These are phyloP conservation scores for Paratilapia polleni DNA, from an alignment of 2,113 vertebrate species.

Conservation along the genomic window DNA sequence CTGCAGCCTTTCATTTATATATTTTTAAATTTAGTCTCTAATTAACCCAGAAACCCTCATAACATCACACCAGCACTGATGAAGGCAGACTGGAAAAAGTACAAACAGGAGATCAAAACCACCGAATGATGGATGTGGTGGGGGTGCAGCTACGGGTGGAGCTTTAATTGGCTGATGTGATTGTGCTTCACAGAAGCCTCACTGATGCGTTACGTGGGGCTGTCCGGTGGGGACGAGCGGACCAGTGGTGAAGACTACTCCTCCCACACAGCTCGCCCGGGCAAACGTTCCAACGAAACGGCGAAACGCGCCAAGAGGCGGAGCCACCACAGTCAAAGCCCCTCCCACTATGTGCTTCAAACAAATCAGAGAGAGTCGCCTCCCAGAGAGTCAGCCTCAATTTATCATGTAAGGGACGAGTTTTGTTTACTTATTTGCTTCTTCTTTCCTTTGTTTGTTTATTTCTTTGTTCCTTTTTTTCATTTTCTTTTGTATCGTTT, in stretches of 20 bases:
- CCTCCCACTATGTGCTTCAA: slow-evolving; percentile 91
- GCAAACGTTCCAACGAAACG: slow-evolving; percentile 90
- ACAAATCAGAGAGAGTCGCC: slow-evolving; percentile 93
- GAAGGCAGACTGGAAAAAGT: background rate
- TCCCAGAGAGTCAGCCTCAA: slow-evolving; percentile 87
- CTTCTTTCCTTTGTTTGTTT: background rate
- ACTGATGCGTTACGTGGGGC: slow-evolving; percentile 90
- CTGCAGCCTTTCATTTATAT: background rate
- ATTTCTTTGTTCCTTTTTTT: background rate
- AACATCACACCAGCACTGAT: background rate
- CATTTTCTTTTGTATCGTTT: background rate
- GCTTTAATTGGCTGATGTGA: background rate
- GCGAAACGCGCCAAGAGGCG: slow-evolving; percentile 95
- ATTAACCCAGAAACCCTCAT: slow-evolving; percentile 9
- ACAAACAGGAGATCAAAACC: background rate
- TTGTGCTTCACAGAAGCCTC: slow-evolving; percentile 84
- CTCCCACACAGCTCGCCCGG: slow-evolving; percentile 88
- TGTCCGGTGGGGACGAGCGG: slow-evolving; percentile 84
- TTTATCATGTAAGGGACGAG: slow-evolving; percentile 86
- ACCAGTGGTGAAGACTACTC: slow-evolving; percentile 88
- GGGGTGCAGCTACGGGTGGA: background rate
- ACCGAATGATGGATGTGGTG: background rate
- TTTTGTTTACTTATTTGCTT: slow-evolving; percentile 37
- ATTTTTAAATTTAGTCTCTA: background rate
- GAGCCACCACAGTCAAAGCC: slow-evolving; percentile 93